phyloP scores from a whole-genome alignment of 2,888 invertebrate species.

The Acrobeloides nanus region DNA sequence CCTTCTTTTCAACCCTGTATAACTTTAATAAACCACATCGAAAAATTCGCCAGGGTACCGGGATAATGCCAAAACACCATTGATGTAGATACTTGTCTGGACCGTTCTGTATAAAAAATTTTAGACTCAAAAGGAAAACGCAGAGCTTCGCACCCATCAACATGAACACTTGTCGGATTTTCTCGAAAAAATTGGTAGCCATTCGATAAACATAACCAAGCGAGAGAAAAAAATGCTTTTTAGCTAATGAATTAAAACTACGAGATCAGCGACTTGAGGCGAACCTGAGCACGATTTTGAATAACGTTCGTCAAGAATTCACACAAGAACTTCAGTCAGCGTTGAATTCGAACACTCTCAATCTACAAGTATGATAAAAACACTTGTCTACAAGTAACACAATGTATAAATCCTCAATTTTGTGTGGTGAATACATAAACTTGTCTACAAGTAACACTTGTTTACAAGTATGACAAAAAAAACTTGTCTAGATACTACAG shows the following conservation, averaged over 20 bases:
- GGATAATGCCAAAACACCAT: too few species aligned
- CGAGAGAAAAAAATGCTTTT: too few species aligned
- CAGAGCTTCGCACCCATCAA: conserved; percentile 16
- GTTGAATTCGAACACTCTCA: conserved; percentile 2
- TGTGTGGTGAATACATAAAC: too few species aligned
- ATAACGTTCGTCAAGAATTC: conserved; percentile 9
- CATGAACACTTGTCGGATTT: conserved; percentile 26
- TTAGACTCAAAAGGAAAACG: conserved; percentile 1
- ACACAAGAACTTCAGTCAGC: conserved; percentile 5
- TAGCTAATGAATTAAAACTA: conserved; percentile 30
- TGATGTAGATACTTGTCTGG: background rate
- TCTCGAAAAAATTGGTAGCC: conserved; percentile 29
- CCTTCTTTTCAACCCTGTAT: too few species aligned
- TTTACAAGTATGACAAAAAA: too few species aligned
- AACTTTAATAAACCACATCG: too few species aligned
- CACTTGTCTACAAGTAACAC: too few species aligned
- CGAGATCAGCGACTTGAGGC: conserved; percentile 34
- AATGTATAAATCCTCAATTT: too few species aligned
- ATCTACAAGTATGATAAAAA: conserved; percentile 12
- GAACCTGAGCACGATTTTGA: conserved; percentile 20
- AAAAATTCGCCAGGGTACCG: too few species aligned
- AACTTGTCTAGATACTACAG: too few species aligned
- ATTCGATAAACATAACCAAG: too few species aligned
- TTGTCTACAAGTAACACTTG: too few species aligned
- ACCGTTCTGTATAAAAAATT: background rate